phyloP scores from a whole-genome alignment of 2,113 vertebrate species.

The human region GRCh38 chr5:119731001-119731500 shows the following conservation, averaged over 20 bases:
- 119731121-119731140: not conserved
- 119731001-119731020: not conserved
- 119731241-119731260: not conserved
- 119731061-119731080: not conserved
- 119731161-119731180: not conserved
- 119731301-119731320: not conserved
- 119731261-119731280: not conserved
- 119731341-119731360: slow-evolving; percentile 34
- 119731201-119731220: not conserved
- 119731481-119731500: not conserved
- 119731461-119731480: slow-evolving; percentile 50
- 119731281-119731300: not conserved
- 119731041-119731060: not conserved
- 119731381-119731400: slow-evolving; percentile 47
- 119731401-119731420: slow-evolving; percentile 59
- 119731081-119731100: not conserved
- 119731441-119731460: slow-evolving; percentile 49
- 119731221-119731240: not conserved
- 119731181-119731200: not conserved
- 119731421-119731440: slow-evolving; percentile 60
- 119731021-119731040: not conserved
- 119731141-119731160: not conserved
- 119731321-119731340: slow-evolving; percentile 38
- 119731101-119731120: not conserved
- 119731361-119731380: slow-evolving; percentile 34